Conservation (phyloP, 2,113 vertebrate genomes). For the Mesoclemmys tuberculata region DNA sequence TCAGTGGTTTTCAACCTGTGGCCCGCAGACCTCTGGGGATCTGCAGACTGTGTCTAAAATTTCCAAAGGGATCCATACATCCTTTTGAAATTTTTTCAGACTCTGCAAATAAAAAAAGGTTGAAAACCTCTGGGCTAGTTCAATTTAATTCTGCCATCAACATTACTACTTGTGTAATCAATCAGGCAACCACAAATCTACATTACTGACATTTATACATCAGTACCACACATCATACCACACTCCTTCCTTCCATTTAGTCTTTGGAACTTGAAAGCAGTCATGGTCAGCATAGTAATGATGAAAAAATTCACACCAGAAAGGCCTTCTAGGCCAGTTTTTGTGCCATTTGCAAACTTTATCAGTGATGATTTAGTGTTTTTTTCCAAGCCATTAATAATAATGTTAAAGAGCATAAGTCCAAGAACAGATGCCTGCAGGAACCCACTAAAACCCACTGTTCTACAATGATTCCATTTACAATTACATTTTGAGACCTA, state of each 20-base stretch:
- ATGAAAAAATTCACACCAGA: neutral
- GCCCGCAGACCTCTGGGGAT: neutral
- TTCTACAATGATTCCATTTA: neutral
- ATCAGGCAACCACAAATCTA: neutral
- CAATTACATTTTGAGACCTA: neutral
- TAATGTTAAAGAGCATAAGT: neutral
- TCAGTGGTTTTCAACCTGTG: neutral
- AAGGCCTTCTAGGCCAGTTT: neutral
- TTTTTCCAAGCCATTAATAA: neutral
- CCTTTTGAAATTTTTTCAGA: neutral
- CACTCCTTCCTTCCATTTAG: neutral
- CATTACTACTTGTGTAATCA: neutral
- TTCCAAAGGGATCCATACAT: neutral
- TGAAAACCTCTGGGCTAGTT: neutral
- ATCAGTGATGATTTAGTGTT: neutral
- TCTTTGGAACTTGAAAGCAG: neutral
- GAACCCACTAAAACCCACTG: neutral
- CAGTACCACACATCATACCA: neutral
- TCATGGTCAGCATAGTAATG: neutral
- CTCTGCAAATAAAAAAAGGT: neutral
- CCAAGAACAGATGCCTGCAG: neutral
- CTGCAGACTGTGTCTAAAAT: neutral
- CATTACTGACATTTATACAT: neutral
- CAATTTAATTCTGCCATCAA: constrained; percentile 17
- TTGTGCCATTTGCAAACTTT: neutral